These are phyloP conservation scores for Arvicanthis niloticus DNA, from an alignment of 2,113 vertebrate species.

Conservation along the genomic window DNA sequence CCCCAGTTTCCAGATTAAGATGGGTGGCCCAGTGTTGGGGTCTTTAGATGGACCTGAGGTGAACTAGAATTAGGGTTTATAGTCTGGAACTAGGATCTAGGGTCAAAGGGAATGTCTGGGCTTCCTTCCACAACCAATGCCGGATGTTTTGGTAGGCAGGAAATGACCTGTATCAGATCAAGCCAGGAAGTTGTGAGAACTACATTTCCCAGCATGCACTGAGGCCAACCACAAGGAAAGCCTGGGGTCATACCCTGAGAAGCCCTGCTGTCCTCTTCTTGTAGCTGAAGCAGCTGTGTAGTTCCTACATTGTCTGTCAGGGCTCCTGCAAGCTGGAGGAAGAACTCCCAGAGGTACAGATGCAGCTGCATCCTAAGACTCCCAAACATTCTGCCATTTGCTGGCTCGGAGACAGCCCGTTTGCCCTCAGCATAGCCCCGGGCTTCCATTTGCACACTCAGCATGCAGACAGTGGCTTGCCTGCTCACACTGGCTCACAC, in stretches of 20 bases:
- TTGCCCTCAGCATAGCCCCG: background rate
- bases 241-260: constrained; percentile 27
- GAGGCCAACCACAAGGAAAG: background rate
- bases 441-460: background rate
- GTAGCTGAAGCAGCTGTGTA: constrained; percentile 63
- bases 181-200: constrained; percentile 13
- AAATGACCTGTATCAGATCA: background rate
- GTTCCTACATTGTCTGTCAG: background rate
- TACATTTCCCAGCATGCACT: constrained; percentile 66
- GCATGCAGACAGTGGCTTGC: background rate
- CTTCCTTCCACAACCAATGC: background rate
- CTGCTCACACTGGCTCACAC: constrained; percentile 2
- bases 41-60: background rate
- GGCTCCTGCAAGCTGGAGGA: background rate
- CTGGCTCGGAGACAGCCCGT: background rate
- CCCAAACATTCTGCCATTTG: background rate
- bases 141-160: background rate
- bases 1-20: background rate
- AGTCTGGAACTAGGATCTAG: background rate
- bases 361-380: background rate
- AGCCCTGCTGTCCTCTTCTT: background rate
- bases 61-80: background rate
- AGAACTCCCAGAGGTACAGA: constrained; percentile 15
- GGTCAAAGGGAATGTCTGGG: background rate
- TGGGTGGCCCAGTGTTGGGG: background rate